Evolutionary conservation across 92 coral and sea anemone species (phyloP).

Genomic region (Porites evermanni): DNA sequence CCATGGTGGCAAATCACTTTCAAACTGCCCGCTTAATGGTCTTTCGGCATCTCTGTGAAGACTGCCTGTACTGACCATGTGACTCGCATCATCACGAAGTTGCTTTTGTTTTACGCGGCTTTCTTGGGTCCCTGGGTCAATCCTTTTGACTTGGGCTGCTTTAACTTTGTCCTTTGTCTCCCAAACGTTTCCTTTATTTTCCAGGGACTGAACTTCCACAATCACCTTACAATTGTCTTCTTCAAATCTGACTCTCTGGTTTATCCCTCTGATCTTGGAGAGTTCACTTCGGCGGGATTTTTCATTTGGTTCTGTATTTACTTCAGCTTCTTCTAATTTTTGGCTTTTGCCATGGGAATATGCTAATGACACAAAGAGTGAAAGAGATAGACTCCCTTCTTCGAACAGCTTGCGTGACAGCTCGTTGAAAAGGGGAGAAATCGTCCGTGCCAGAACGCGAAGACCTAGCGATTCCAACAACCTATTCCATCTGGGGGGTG

Average conservation of each 20-base stretch:
- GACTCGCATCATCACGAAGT: neutral
- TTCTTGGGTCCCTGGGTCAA: neutral
- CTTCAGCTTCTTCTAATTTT: neutral
- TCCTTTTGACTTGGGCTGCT: neutral
- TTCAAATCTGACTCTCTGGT: neutral
- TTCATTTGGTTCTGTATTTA: neutral
- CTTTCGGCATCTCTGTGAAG: neutral
- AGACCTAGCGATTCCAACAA: too few species aligned
- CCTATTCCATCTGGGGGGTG: too few species aligned
- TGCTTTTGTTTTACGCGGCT: neutral
- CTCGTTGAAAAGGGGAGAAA: too few species aligned
- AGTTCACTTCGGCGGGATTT: neutral
- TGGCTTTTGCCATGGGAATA: neutral
- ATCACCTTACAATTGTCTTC: conserved; percentile 25
- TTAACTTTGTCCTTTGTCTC: neutral
- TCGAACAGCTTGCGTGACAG: neutral
- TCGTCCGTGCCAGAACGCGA: too few species aligned
- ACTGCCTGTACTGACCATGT: neutral
- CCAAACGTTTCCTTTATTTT: neutral
- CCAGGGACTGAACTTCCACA: conserved; percentile 21
- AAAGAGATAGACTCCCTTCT: neutral
- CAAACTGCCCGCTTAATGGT: conserved; percentile 33
- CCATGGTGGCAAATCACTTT: conserved; percentile 74
- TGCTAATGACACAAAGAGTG: neutral
- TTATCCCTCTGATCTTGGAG: neutral